Evolutionary conservation across 2,113 vertebrate species (phyloP).

Genomic region (Odocoileus virginianus): DNA sequence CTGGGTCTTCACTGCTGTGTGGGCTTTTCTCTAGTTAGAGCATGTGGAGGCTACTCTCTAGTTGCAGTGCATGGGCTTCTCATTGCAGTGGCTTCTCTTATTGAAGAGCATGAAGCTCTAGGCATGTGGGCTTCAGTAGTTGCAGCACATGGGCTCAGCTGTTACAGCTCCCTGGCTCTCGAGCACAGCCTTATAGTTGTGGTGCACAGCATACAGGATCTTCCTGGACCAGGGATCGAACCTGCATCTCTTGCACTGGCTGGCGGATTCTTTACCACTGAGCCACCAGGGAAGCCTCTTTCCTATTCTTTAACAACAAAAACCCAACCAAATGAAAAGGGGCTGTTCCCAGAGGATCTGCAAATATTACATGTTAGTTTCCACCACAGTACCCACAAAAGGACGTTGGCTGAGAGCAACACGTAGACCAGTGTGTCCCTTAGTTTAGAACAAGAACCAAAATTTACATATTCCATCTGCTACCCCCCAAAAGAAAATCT

Average conservation of each 20-base stretch:
- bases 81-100: background rate
- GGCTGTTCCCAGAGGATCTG: background rate
- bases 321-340: background rate
- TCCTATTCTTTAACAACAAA: background rate
- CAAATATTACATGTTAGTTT: background rate
- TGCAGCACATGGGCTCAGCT: background rate
- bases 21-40: background rate
- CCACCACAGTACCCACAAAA: background rate
- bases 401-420: background rate
- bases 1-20: background rate
- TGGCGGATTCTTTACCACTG: background rate
- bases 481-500: background rate
- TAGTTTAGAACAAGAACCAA: background rate
- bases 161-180: background rate
- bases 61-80: background rate
- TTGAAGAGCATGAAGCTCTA: background rate
- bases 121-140: fast-evolving
- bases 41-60: background rate
- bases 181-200: background rate
- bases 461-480: background rate
- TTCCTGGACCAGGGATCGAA: background rate
- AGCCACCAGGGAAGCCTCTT: background rate
- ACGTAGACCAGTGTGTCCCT: background rate
- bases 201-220: background rate
- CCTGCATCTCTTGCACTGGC: background rate